Percentiles rank a stretch among this genome's conserved stretches.
phyloP scores from a whole-genome alignment of 2,888 invertebrate species.

The Notodonta ziczac region DNA sequence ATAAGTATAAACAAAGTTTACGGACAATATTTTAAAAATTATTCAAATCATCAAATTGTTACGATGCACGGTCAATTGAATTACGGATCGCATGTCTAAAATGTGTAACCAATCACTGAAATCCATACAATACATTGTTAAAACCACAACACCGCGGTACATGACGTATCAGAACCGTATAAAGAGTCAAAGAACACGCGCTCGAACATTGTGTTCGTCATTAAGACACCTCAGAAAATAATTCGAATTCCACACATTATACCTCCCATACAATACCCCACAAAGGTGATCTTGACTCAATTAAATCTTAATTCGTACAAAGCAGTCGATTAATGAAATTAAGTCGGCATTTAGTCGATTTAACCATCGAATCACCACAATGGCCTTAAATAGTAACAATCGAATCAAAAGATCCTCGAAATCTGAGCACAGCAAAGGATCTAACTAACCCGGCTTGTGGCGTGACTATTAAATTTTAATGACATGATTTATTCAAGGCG shows the following conservation, averaged over 20 bases:
- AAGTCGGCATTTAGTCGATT: conserved; percentile 82
- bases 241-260: conserved; percentile 70
- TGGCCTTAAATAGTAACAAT: conserved; percentile 81
- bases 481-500: conserved; percentile 81
- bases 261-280: conserved; percentile 58
- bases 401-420: conserved; percentile 75
- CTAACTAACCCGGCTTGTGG: conserved; percentile 78
- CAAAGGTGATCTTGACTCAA: conserved; percentile 77
- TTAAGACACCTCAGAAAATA: conserved; percentile 70
- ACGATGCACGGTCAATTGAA: conserved; percentile 16
- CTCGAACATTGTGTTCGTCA: conserved; percentile 70
- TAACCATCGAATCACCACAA: conserved; percentile 75
- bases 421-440: conserved; percentile 73
- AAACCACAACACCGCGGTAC: conserved; percentile 38
- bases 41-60: background rate
- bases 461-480: conserved; percentile 85
- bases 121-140: conserved; percentile 38
- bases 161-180: conserved; percentile 46
- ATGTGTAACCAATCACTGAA: conserved; percentile 26
- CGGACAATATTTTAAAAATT: background rate
- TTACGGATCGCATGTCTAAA: conserved; percentile 14
- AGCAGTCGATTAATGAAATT: conserved; percentile 83
- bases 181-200: conserved; percentile 59
- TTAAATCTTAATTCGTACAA: conserved; percentile 84
- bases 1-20: no score